These are phyloP conservation scores for Dipus sagitta DNA, from an alignment of 2,797 vertebrate genomes.

Conservation along the genomic window DNA sequence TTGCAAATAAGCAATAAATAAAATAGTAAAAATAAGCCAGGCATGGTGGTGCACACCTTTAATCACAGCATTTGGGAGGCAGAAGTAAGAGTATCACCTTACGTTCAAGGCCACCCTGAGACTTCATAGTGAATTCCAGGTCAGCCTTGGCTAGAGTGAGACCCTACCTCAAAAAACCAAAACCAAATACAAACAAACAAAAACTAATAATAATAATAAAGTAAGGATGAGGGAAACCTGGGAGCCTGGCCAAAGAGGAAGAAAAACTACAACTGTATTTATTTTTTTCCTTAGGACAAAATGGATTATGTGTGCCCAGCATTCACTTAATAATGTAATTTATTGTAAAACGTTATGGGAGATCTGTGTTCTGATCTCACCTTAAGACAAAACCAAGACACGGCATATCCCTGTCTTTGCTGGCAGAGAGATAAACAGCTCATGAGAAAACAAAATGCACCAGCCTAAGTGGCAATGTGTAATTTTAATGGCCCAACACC, in stretches of 20 bases:
- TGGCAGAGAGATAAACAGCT: slow-evolving; percentile 55
- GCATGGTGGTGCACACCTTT: too few species aligned
- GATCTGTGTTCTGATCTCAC: slow-evolving; percentile 20
- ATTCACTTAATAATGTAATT: background rate
- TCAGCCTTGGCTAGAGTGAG: too few species aligned
- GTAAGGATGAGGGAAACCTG: background rate
- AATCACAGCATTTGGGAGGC: too few species aligned
- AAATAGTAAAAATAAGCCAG: too few species aligned
- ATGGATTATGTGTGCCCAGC: slow-evolving; percentile 1
- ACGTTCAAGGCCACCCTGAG: too few species aligned
- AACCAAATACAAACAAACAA: too few species aligned
- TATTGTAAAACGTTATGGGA: background rate
- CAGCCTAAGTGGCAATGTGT: slow-evolving; percentile 29
- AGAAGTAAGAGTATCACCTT: too few species aligned
- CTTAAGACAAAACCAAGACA: slow-evolving; percentile 44
- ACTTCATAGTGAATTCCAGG: too few species aligned
- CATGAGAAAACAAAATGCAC: slow-evolving; percentile 31
- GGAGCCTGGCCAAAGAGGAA: background rate
- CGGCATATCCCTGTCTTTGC: slow-evolving; percentile 5
- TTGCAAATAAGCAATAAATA: too few species aligned
- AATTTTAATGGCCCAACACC: slow-evolving; percentile 50
- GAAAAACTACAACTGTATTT: background rate
- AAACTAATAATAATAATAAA: background rate
- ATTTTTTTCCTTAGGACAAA: slow-evolving; percentile 11
- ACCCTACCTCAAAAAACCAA: too few species aligned